A percentile compares a stretch with the other conserved stretches of the same genome.
Evolutionary conservation across 2,113 vertebrate species (phyloP).

Genomic region (Engraulis encrasicolus): DNA sequence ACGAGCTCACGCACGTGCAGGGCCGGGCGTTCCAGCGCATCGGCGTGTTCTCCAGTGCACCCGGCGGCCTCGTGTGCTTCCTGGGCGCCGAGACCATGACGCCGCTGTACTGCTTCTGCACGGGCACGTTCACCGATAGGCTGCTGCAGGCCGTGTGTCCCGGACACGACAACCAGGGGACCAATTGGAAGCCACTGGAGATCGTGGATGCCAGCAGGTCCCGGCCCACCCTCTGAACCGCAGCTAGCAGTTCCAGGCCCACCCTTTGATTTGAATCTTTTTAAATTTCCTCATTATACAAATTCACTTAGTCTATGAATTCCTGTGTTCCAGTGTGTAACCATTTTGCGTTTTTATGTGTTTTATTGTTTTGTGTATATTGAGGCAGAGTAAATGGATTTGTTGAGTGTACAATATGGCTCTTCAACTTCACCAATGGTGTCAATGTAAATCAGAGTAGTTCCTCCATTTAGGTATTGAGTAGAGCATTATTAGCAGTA

Average conservation of each 20-base stretch:
- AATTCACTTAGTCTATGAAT: neutral
- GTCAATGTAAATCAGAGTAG: too few relatives aligned
- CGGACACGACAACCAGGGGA: conserved; percentile 73
- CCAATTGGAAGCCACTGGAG: conserved; percentile 68
- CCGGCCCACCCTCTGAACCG: conserved; percentile 45
- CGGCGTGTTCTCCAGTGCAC: conserved; percentile 82
- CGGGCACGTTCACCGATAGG: conserved; percentile 69
- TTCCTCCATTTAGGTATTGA: too few relatives aligned
- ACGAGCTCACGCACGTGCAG: conserved; percentile 58
- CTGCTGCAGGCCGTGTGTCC: conserved; percentile 75
- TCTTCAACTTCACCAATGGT: too few relatives aligned
- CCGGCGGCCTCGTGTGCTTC: conserved; percentile 80
- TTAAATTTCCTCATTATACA: too few relatives aligned
- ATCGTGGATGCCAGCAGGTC: conserved; percentile 63
- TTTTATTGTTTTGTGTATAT: too few relatives aligned
- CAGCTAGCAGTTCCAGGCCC: conserved; percentile 41
- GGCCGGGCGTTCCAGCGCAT: conserved; percentile 66
- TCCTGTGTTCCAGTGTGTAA: too few relatives aligned
- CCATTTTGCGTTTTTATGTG: neutral
- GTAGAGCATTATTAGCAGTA: too few relatives aligned
- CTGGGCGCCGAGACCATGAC: conserved; percentile 78
- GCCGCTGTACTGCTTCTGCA: conserved; percentile 81
- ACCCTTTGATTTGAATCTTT: conserved; percentile 41
- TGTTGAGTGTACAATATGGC: too few relatives aligned
- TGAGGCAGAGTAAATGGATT: too few relatives aligned